These are phyloP conservation scores for Monarcha castaneiventris DNA, from an alignment of 2,113 vertebrate genomes.

Conservation along the genomic window DNA sequence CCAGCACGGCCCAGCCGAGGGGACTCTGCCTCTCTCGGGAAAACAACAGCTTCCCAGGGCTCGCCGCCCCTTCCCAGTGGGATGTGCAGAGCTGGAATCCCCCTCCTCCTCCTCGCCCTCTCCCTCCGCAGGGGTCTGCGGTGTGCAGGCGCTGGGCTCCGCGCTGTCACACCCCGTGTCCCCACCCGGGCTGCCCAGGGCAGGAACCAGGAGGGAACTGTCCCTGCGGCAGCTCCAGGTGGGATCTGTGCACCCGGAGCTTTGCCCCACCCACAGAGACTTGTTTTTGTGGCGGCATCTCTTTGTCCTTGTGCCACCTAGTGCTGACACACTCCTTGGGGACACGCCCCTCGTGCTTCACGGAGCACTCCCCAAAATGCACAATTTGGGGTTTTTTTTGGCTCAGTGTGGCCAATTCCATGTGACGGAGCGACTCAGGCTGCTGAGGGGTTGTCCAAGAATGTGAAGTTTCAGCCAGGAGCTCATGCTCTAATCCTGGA, in stretches of 20 bases:
- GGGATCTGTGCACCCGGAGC: background rate
- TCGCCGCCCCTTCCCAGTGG: background rate
- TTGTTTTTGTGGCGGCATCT: background rate
- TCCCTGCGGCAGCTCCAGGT: background rate
- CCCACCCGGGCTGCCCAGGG: background rate
- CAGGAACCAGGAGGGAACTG: background rate
- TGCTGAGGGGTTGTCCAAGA: background rate
- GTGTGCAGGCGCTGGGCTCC: background rate
- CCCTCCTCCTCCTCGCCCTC: background rate
- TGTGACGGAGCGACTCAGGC: background rate
- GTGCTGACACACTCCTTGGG: background rate
- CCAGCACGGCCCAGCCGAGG: background rate
- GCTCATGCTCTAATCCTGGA: background rate
- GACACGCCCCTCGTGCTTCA: background rate
- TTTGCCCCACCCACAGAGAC: background rate
- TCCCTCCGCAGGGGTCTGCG: background rate
- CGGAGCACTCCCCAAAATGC: rapidly evolving
- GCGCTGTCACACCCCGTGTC: background rate
- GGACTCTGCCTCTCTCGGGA: background rate
- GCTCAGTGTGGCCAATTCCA: background rate
- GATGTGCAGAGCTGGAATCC: background rate
- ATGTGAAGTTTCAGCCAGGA: background rate
- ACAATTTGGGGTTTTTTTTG: background rate
- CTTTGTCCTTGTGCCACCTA: background rate
- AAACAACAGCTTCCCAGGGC: background rate